Percentiles rank a stretch among this genome's conserved stretches.
These are phyloP conservation scores for Hippotragus niger DNA, from an alignment of 2,113 vertebrate species.

Conservation along the genomic window DNA sequence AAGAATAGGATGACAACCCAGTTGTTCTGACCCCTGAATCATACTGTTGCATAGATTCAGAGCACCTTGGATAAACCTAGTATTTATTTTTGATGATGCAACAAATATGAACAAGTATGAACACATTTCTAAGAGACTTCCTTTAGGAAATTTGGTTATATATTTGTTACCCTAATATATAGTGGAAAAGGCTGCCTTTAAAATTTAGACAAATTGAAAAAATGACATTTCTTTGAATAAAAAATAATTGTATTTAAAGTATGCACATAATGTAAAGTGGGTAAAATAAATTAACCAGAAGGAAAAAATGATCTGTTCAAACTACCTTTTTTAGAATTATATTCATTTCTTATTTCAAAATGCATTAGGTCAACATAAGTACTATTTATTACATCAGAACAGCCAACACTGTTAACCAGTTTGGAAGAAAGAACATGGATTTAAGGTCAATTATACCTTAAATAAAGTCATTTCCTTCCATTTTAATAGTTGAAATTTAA, in stretches of 20 bases:
- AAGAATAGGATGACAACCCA: not conserved
- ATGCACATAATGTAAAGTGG: not conserved
- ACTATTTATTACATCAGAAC: not conserved
- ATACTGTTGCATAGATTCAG: not conserved
- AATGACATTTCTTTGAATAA: not conserved
- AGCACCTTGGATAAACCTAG: not conserved
- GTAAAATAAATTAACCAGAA: not conserved
- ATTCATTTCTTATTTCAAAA: not conserved
- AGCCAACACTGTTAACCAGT: not conserved
- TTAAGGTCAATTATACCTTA: not conserved
- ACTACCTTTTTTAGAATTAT: not conserved
- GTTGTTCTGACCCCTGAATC: not conserved
- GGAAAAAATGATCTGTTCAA: not conserved
- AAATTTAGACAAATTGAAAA: slow-evolving; percentile 4
- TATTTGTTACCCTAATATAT: not conserved
- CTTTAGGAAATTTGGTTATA: not conserved
- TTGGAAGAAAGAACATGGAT: not conserved
- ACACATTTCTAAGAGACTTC: not conserved
- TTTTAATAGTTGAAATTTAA: slow-evolving; percentile 36
- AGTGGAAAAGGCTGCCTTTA: slow-evolving; percentile 13
- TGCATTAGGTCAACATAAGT: not conserved
- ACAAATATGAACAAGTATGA: not conserved
- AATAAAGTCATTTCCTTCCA: not conserved
- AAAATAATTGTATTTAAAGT: slow-evolving; percentile 14
- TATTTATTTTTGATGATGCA: not conserved